Base-by-base conservation (phyloP, 2,797 vertebrate genomes). In the Enteromius afrohamiltoni region DNA sequence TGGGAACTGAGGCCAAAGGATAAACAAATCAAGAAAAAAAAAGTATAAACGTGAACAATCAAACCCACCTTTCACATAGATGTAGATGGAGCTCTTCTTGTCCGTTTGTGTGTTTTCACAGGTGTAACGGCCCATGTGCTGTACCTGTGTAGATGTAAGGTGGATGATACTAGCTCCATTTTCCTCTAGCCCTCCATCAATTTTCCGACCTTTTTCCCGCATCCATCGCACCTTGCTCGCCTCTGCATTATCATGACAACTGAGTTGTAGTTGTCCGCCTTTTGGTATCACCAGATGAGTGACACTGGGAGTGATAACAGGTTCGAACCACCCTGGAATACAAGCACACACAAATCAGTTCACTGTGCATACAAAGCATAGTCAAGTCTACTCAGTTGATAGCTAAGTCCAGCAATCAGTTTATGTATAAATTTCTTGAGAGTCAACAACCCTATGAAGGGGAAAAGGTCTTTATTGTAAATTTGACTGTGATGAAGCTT, bases 61-160 rank as follows among this genome's bases (percentile, higher is more conserved):
- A 70, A 67, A 64, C 34, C 40, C 77, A 99, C 97, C 98, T 96
- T 96, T 97, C 74, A 99, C 96, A 64, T 97, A 99, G 51, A 99
- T 93, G 21, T 97, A 98, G 79, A 97, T 92, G 83, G 97, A 97
- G 42, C 86, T 94, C 84, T 92, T 93, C 23, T 93, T 93, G 80
- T 85, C 73, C 0, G 91, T 95, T 26, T 53, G 90, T 82, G 89
- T 88, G 90, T 96, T 97, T 88, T 91, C 87, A 53, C 98, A 99
- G 0, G 92, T 90, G 1, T 98, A 99, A 45, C 90, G 95, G 64
- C 97, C 98, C 79, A 94, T 95, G 85, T 98, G 93, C 85, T 86
- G 86, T 62, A 91, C 82, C 23, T 94, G 93, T 2, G 90, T 93
- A 0, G 91, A 90, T 11, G 80, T 68, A 62, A 93, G 92, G 73